phyloP scores from a whole-genome alignment of 2,797 vertebrate species.

The Myotis myotis region DNA sequence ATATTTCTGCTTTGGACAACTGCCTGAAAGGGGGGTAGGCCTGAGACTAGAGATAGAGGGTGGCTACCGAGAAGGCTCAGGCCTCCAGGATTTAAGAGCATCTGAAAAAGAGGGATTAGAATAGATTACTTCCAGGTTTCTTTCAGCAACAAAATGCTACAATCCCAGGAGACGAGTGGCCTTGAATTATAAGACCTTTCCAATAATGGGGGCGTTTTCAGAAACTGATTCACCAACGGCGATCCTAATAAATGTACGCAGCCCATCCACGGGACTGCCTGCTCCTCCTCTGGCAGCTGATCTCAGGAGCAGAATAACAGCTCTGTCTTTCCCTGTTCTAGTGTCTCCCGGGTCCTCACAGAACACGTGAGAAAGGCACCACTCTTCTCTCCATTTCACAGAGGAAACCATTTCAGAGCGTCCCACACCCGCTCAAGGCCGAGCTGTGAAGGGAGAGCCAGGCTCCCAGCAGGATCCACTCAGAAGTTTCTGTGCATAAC shows the following conservation, averaged over 20 bases:
- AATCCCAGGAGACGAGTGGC: neutral
- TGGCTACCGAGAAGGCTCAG: neutral
- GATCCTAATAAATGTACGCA: accelerated
- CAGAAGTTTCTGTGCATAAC: neutral
- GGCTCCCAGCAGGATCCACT: neutral
- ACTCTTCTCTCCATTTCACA: neutral
- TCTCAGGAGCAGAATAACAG: neutral
- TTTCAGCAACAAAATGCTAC: neutral
- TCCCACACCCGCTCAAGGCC: neutral
- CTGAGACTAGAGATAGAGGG: neutral
- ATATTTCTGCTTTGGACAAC: neutral
- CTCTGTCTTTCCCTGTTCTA: neutral
- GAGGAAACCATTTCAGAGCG: neutral
- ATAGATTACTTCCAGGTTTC: neutral
- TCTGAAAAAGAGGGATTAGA: neutral
- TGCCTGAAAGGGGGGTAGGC: neutral
- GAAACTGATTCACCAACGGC: neutral
- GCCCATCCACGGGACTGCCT: accelerated
- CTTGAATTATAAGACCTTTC: neutral
- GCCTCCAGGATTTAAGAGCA: neutral
- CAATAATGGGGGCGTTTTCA: neutral
- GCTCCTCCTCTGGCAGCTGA: neutral
- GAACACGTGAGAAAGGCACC: neutral
- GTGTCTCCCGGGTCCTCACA: neutral
- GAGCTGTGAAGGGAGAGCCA: neutral